Evolutionary conservation across 2,113 vertebrate species (phyloP), one percentile per base, ranked within the genome.

Genomic region (Myotis lucifugus): DNA sequence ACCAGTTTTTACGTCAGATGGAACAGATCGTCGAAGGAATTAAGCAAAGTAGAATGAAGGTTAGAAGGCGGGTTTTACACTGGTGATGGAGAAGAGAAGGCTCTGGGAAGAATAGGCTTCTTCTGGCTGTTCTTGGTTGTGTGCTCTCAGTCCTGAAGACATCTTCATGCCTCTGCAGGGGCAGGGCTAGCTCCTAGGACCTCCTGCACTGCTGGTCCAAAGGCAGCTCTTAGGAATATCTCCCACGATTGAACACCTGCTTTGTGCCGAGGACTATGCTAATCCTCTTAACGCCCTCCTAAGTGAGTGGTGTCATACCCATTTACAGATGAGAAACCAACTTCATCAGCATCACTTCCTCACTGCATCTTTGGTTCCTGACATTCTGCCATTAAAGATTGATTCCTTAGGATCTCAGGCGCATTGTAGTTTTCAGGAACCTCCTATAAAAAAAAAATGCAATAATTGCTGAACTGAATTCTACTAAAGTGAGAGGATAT

Each of bases 1-100:
- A 99, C 86, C 99, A 99, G 98, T 99, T 99, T 97, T 98, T 99
- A 82, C 98, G 99, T 74, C 99, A 99, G 98, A 99, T 99, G 99
- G 99, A 99, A 93, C 99, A 99, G 98, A 99, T 99, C 5, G 99
- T 99, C 70, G 99, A 99, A 97, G 99, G 99, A 93, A 99, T 99
- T 98, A 99, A 99, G 96, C 99, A 99, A 98, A 99, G 98, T 88
- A 98, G 99, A 94, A 99, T 99, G 97, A 99, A 99, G 99, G 99
- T 99, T 93, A 96, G 97, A 19, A 10, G 5, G 0, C 5, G 50
- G 42, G 32, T 72, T 72, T 61, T 61, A 7, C 0, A 17, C 32
- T 29, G 25, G 40, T 32, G 19, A 2, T 48, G 15, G 52, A 81
- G 29, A 89, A 52, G 52, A 77, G 29, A 89, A 48, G 66, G 11